Conservation (phyloP, 2,888 invertebrate genomes). For the Trilocha varians region DNA sequence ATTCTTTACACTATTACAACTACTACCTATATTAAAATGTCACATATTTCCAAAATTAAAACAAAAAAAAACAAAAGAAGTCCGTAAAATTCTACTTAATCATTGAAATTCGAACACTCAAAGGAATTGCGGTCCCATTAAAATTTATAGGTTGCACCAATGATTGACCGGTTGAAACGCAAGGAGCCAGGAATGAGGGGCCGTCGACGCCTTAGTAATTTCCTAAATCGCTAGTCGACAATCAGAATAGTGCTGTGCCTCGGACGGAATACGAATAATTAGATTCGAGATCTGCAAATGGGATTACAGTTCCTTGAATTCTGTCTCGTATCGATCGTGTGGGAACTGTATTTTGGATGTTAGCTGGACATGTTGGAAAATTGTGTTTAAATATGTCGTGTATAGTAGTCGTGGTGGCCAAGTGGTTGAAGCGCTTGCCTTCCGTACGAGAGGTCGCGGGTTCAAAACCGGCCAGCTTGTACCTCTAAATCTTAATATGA, state of each 20-base stretch:
- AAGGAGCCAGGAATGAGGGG: constrained; percentile 37
- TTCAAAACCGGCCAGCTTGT: no score
- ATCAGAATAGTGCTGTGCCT: constrained; percentile 59
- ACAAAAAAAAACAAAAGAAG: constrained; percentile 1
- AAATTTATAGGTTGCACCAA: constrained; percentile 38
- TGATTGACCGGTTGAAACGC: constrained; percentile 47
- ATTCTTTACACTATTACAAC: no score
- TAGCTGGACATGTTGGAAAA: no score
- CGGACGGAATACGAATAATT: constrained; percentile 59
- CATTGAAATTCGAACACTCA: constrained; percentile 2
- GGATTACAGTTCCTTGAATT: neutral
- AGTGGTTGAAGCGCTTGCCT: no score
- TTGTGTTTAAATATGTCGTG: no score
- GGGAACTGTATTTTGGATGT: neutral
- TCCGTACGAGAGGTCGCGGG: no score
- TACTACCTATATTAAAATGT: no score
- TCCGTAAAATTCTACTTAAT: no score
- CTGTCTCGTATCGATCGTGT: neutral
- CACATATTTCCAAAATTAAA: constrained; percentile 16
- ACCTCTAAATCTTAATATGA: no score
- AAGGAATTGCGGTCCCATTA: constrained; percentile 20
- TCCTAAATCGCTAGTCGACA: constrained; percentile 70
- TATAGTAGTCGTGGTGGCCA: no score
- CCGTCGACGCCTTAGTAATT: constrained; percentile 65
- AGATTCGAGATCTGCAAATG: constrained; percentile 25